Evolutionary conservation across 53 echinoderm and acorn worm genomes (phyloP), one percentile per base, ranked within the genome.

Genomic region (Mesocentrotus franciscanus): DNA sequence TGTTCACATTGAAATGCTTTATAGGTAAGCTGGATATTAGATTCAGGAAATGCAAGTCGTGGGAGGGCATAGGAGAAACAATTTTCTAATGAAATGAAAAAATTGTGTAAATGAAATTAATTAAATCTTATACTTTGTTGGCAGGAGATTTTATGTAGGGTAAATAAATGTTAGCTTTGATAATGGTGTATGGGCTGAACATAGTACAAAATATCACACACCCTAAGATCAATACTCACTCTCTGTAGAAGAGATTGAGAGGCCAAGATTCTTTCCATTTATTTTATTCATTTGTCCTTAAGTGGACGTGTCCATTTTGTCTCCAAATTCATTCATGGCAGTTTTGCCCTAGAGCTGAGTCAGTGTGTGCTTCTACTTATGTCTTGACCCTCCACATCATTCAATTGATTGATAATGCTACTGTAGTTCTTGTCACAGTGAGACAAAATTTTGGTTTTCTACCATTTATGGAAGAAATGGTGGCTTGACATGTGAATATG

Each of bases 41-140:
- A 61, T 61, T 90, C 91, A 64, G 66, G 91, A 64, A 91, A 91
- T 91, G 18, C 91, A 26, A 66, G 33, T 20, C 55, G 61, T 91
- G 91, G 91, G 66, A 66, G 91, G 91, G 91, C 87, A 87, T 87
- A 87, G 12, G 10, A 87, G 15, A 57, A 26, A 2, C 0, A 58
- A 87, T 58, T 29, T 56, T 87, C 12, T 58, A 29, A 57, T 58
- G 49, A 56, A 58, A 18, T 42, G 9, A 11, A 39, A 0, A 56
- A 56, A 85, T 0, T 79, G 17, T 36, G 4, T 85, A 57, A 85
- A 85, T 85, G 57, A 85, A 85, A 87, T 87, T 16, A 20, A 84
- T 24, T 49, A 84, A 27, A 20, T 42, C 16, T 39, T 49, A 24
- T 49, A 84, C 20, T 29, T 32, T 30, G 76, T 30, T 10, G 33